Evolutionary conservation across 2,888 invertebrate species (phyloP), one percentile per base, ranked within the genome.

Genomic region (Trachelus troglodyta): DNA sequence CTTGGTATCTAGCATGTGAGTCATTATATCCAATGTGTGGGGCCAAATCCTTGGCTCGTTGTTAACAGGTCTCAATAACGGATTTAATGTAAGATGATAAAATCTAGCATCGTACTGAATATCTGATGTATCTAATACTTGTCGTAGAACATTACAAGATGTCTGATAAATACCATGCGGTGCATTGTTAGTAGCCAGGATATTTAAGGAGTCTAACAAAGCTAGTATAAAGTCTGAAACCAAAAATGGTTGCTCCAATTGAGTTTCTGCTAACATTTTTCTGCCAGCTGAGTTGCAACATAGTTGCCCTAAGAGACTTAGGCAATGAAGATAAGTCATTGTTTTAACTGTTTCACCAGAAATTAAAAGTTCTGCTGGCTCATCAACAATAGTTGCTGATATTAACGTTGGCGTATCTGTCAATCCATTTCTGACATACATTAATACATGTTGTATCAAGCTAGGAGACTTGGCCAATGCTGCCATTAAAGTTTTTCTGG

Each of bases 341-440:
- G 88, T 87, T 78, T 89, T 87, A 12, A 91, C 82, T 1, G 89
- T 88, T 15, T 89, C 89, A 1, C 90, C 90, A 40, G 90, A 88
- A 74, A 91, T 86, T 56, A 86, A 90, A 4, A 88, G 87, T 80
- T 90, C 89, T 11, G 83, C 81, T 4, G 85, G 84, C 56, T 91
- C 91, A 75, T 91, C 89, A 40, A 79, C 82, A 12, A 91, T 82
- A 1, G 87, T 84, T 12, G 85, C 80, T 9, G 89, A 82, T 40
- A 89, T 75, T 1, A 81, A 81, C 74, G 79, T 82, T 34, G 87
- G 85, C 3, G 84, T 79, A 35, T 85, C 82, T 31, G 85, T 83
- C 4, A 91, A 77, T 31, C 89, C 88, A 37, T 83, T 86, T 2
- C 79, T 78, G 6, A 87, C 87, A 34, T 79, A 80, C 12, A 78